phyloP scores from a whole-genome alignment of 2,888 invertebrate genomes.

The Bedellia somnulentella region DNA sequence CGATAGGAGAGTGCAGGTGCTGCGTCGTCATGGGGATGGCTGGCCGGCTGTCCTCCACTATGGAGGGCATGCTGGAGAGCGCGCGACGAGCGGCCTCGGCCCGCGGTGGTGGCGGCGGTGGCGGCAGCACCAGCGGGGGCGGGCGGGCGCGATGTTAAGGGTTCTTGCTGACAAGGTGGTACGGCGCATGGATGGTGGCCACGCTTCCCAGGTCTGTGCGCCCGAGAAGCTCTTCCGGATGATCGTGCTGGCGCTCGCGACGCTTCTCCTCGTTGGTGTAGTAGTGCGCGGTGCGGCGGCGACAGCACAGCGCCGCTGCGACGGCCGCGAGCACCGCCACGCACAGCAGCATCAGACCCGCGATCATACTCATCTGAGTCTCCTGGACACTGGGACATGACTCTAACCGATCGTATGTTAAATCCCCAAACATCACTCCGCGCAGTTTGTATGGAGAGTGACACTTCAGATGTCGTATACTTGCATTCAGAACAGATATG shows the following conservation, averaged over 20 bases:
- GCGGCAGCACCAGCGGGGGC: constrained; percentile 16
- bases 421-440: constrained; percentile 31
- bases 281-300: constrained; percentile 71
- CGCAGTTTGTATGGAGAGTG: constrained; percentile 58
- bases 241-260: constrained; percentile 34
- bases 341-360: constrained; percentile 40
- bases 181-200: constrained; percentile 43
- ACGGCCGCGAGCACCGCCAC: constrained; percentile 52
- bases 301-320: constrained; percentile 64
- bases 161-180: constrained; percentile 27
- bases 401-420: constrained; percentile 30
- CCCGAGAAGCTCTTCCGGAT: constrained; percentile 35
- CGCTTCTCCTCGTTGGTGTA: constrained; percentile 78
- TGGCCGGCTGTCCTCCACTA: background rate
- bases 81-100: constrained; percentile 5
- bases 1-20: constrained; percentile 15
- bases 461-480: constrained; percentile 59
- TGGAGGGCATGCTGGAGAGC: constrained; percentile 1
- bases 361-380: constrained; percentile 59
- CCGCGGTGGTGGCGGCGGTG: constrained; percentile 10
- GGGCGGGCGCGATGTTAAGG: constrained; percentile 36
- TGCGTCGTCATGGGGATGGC: constrained; percentile 12
- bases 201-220: constrained; percentile 34
- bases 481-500: constrained; percentile 51
- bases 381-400: constrained; percentile 52